Evolutionary conservation across 1,140 invertebrate species (phyloP), one percentile per base, ranked within the genome.

Genomic region (Pseudoatta argentina): DNA sequence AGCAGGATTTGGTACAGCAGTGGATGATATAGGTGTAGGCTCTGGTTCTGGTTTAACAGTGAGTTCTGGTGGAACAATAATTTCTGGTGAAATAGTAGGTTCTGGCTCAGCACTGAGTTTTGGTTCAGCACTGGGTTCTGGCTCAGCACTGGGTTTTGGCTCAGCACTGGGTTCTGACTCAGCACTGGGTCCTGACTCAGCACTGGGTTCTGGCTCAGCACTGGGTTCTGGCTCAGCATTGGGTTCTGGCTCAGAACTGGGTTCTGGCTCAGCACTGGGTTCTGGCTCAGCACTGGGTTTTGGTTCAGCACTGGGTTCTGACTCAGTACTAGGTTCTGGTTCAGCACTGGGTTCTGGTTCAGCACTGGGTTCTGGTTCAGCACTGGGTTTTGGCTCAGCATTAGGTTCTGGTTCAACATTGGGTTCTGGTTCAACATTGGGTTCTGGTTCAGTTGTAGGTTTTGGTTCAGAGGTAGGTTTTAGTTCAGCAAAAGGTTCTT

Each of bases 361-460:
- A 3, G 53, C 4, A 16, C 27, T 51, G 0, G 92, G 82, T 72
- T 89, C 93, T 75, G 91, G 91, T 79, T 94, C 92, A 44, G 88
- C 34, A 39, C 34, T 39, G 34, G 34, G 34, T 39, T 39, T 76
- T 59, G 87, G 34, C 34, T 39, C 34, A 39, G 34, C 34, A 39
- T 0, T 64, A 6, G 88, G 91, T 88, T 94, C 93, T 72, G 85
- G 85, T 85, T 82, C 93, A 87, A 87, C 6, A 39, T 0, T 39
- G 34, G 7, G 34, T 39, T 39, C 0, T 39, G 34, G 63, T 6
- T 85, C 59, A 3, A 59, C 4, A 16, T 27, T 51, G 0, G 92
- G 82, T 72, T 89, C 93, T 75, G 91, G 91, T 81, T 94, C 92
- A 44, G 88, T 77, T 59, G 87, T 64, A 6, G 88, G 91, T 88